Evolutionary conservation across 35 echinoderm and acorn worm genomes (phyloP), one percentile per base, ranked within the genome.

Genomic region (Strongylocentrotus purpuratus): DNA sequence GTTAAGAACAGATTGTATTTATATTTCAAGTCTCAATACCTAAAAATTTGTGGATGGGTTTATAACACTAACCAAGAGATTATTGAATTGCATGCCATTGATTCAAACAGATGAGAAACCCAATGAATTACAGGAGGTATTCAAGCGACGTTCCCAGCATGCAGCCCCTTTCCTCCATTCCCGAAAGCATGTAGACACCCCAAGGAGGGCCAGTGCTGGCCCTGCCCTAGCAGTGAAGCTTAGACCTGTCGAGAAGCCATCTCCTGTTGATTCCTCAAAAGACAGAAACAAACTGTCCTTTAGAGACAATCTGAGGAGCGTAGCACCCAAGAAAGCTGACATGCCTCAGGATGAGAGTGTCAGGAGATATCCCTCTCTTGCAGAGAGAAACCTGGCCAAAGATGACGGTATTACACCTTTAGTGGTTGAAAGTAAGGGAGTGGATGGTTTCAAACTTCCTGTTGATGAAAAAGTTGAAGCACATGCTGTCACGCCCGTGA

Each of bases 111-210:
- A 93, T 31, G 91, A 47, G 46, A 58, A 33, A 58, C 91, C 47
- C 13, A 93, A 58, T 93, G 91, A 93, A 58, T 93, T 93, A 58
- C 46, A 93, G 91, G 91, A 93, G 48, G 91, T 58, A 33, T 93
- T 93, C 91, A 47, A 32, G 31, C 45, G 91, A 50, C 91, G 91
- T 46, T 93, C 91, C 91, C 91, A 93, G 91, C 91, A 93, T 93
- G 91, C 91, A 47, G 47, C 91, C 91, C 91, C 91, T 52, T 31
- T 93, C 91, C 91, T 93, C 91, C 91, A 6, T 31, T 48, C 45
- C 31, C 17, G 11, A 58, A 93, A 93, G 22, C 91, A 33, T 55
- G 45, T 31, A 47, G 91, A 58, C 91, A 47, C 45, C 48, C 31
- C 45, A 28, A 33, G 48, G 48, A 93, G 48, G 91, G 48, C 20